A percentile compares a stretch with the other conserved stretches of the same genome.
Evolutionary conservation across 2,888 invertebrate species (phyloP).

Genomic region (Lepetodrilus schrolli): DNA sequence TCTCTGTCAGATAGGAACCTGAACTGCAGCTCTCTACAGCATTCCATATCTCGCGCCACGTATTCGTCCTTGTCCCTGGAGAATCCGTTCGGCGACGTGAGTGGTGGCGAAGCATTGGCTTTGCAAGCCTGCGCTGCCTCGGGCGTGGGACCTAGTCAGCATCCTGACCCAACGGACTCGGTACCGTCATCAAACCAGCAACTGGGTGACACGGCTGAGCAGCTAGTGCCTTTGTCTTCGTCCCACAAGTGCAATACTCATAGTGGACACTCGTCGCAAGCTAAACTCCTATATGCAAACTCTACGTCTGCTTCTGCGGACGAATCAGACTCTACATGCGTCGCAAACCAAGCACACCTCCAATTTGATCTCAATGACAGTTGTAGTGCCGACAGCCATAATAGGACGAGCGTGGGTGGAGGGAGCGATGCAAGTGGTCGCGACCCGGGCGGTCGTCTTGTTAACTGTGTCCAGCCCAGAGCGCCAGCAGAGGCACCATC

Average conservation of each 20-base stretch:
- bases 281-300: conserved; percentile 21
- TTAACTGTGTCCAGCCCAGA: not conserved
- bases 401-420: not conserved
- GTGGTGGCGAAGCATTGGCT: not conserved
- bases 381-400: conserved; percentile 33
- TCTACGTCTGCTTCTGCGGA: not conserved
- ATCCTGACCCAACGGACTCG: not conserved
- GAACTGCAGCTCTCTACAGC: conserved; percentile 25
- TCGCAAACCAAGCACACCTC: conserved; percentile 22
- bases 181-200: not conserved
- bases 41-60: conserved; percentile 26
- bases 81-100: not conserved
- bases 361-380: conserved; percentile 32
- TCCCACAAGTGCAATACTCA: conserved; percentile 30
- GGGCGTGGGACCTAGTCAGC: not conserved
- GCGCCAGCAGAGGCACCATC: too few species aligned
- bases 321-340: not conserved
- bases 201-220: not conserved
- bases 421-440: not conserved
- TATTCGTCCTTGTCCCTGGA: conserved; percentile 11
- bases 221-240: conserved; percentile 28
- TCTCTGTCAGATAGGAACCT: not conserved
- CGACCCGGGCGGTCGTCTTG: not conserved
- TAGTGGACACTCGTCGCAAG: conserved; percentile 21
- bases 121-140: not conserved